Conservation (phyloP, 2,113 vertebrate species). For the Cnemophilus loriae region DNA sequence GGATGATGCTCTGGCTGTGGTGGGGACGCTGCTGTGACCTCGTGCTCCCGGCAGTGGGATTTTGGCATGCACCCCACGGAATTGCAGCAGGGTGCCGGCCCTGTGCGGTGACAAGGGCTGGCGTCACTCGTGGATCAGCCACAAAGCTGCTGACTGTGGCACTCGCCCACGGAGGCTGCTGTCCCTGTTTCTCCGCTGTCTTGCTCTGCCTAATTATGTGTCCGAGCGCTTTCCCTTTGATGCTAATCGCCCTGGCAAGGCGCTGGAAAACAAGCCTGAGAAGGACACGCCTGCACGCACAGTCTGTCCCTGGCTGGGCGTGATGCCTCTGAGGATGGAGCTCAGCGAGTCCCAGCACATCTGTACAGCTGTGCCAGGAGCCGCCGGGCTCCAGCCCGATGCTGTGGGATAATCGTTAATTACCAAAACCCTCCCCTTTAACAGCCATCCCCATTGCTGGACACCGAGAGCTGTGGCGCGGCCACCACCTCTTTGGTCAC, state of each 20-base stretch:
- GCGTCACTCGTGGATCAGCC: neutral
- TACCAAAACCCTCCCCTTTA: neutral
- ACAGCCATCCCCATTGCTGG: neutral
- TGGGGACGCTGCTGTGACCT: neutral
- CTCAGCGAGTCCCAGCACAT: neutral
- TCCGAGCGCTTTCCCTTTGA: constrained; percentile 32
- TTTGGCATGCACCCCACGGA: neutral
- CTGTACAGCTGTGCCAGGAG: neutral
- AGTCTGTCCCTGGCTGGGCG: neutral
- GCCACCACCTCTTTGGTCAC: neutral
- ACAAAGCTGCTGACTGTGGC: neutral
- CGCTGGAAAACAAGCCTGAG: neutral
- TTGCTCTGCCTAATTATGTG: constrained; percentile 28
- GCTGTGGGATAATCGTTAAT: neutral
- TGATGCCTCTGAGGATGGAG: neutral
- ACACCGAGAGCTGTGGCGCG: neutral
- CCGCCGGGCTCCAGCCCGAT: neutral
- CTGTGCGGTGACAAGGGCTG: neutral
- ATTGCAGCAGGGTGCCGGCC: neutral
- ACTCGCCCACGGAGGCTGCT: neutral
- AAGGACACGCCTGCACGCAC: neutral
- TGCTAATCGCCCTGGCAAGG: neutral
- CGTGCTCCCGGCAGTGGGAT: neutral
- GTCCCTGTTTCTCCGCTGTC: neutral
- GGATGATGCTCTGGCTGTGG: neutral